Evolutionary conservation across 2,797 vertebrate genomes (phyloP), one percentile per base, ranked within the genome.

Genomic region (Fistularia tabacaria): DNA sequence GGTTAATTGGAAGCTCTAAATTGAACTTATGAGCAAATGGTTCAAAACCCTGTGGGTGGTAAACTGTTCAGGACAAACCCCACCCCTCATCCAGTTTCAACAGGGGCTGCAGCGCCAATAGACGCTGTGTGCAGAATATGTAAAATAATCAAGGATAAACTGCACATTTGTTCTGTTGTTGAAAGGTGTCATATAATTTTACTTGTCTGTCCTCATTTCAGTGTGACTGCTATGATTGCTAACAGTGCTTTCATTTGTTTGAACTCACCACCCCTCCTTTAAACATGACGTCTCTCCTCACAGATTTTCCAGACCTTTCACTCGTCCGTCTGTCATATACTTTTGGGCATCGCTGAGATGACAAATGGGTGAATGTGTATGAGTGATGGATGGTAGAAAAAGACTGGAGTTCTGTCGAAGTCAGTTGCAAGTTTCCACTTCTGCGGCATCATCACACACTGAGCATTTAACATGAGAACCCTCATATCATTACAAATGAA

Each of bases 331-430:
- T 41, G 49, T 36, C 54, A 63, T 74, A 80, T 59, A 59, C 58
- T 71, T 56, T 68, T 41, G 46, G 71, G 72, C 80, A 63, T 72
- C 64, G 65, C 47, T 55, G 70, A 70, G 72, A 75, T 74, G 74
- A 80, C 47, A 38, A 77, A 62, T 43, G 62, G 52, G 36, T 59
- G 68, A 71, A 64, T 43, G 47, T 59, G 69, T 43, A 49, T 59
- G 71, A 76, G 53, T 77, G 75, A 84, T 62, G 59, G 69, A 67
- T 62, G 72, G n/a, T n/a, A n/a, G n/a, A n/a, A n/a, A n/a, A n/a
- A n/a, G n/a, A n/a, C n/a, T n/a, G n/a, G n/a, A n/a, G n/a, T n/a
- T n/a, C 50, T 37, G 38, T 57, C 62, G 49, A 10, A 71, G 74
- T 77, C 67, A 69, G 75, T 73, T 57, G 37, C n/a, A 44, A 49